A percentile compares a stretch with the other conserved stretches of the same genome.
These are phyloP conservation scores for Andinoacara biseriatus DNA, from an alignment of 2,113 vertebrate species.

Conservation along the genomic window DNA sequence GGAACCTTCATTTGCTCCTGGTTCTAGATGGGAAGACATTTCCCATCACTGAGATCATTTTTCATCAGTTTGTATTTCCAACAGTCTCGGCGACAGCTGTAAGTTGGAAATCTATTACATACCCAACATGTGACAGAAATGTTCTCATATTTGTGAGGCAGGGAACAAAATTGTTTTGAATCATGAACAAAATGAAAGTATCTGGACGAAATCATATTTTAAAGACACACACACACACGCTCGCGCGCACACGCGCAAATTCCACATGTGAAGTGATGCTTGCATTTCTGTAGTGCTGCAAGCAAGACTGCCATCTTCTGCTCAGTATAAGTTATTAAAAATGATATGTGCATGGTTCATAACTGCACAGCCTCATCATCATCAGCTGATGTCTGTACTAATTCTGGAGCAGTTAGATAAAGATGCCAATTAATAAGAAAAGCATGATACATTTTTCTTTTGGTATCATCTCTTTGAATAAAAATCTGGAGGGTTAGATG, in stretches of 20 bases:
- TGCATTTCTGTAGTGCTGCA: no score
- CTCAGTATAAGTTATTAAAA: neutral
- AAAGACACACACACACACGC: no score
- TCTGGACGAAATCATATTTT: neutral
- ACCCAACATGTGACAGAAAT: no score
- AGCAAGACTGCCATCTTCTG: slow-evolving; percentile 20
- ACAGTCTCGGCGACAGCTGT: no score
- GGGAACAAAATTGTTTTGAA: neutral
- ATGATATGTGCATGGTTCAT: neutral
- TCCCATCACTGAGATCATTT: no score
- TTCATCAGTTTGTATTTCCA: no score
- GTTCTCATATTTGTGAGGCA: no score
- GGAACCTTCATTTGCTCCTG: no score
- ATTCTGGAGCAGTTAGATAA: neutral
- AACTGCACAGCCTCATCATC: neutral
- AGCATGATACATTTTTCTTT: neutral
- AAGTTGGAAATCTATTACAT: no score
- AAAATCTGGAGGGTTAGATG: neutral
- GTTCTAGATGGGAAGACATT: no score
- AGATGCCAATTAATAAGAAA: neutral
- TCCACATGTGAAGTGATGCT: no score
- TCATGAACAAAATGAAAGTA: neutral
- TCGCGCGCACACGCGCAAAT: no score
- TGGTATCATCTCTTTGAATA: neutral
- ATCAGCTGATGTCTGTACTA: neutral